phyloP scores from a whole-genome alignment of 2,888 invertebrate genomes.

The Dicyrtomina minuta region DNA sequence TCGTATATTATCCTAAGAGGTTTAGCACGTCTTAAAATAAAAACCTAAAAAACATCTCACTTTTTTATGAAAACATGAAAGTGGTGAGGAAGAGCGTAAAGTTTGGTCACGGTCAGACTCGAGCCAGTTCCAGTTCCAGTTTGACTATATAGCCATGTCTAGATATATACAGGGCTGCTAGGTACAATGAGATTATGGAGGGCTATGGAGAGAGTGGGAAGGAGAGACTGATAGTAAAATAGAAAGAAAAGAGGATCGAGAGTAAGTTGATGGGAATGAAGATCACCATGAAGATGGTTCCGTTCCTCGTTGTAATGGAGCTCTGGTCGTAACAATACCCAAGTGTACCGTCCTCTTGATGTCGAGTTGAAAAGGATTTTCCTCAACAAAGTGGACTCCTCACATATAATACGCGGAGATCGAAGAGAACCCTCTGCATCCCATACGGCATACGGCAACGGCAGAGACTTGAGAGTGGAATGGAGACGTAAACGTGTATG shows the following conservation, averaged over 20 bases:
- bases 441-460: too few species aligned
- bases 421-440: too few species aligned
- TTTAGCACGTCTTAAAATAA: too few species aligned
- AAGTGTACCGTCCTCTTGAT: conserved; percentile 37
- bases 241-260: conserved; percentile 15
- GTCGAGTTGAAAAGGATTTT: conserved; percentile 32
- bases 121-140: too few species aligned
- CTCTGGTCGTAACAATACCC: conserved; percentile 40
- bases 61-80: too few species aligned
- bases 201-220: background rate
- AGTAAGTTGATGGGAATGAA: conserved; percentile 23
- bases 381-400: background rate
- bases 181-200: background rate
- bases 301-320: conserved; percentile 31
- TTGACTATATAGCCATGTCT: too few species aligned
- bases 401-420: conserved; percentile 11
- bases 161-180: too few species aligned
- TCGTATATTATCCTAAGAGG: too few species aligned
- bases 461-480: too few species aligned
- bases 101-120: conserved; percentile 5
- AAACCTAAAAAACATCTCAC: too few species aligned
- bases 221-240: conserved; percentile 8
- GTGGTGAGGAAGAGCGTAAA: background rate
- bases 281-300: background rate
- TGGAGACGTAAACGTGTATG: too few species aligned